Conservation (phyloP, 2,113 vertebrate species). For the Poeciliopsis prolifica region DNA sequence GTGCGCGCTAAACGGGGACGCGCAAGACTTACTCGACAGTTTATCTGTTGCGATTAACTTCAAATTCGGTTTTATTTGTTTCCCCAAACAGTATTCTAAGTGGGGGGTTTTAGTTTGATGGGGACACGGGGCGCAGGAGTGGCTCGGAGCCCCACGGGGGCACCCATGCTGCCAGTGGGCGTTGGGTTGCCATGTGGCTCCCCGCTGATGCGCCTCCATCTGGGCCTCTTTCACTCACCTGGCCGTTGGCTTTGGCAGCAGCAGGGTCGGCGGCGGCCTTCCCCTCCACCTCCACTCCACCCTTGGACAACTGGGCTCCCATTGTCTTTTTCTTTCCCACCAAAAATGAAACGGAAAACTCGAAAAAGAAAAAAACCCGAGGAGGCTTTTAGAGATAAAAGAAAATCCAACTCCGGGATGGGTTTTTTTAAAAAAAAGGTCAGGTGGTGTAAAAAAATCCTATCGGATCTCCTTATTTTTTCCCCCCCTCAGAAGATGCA, state of each 20-base stretch:
- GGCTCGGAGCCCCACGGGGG: neutral
- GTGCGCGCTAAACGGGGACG: slow-evolving; percentile 33
- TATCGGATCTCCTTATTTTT: slow-evolving; percentile 29
- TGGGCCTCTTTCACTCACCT: slow-evolving; percentile 77
- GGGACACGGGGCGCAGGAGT: neutral
- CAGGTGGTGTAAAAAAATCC: slow-evolving; percentile 54
- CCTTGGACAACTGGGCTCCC: slow-evolving; percentile 90
- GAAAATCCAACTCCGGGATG: slow-evolving; percentile 69
- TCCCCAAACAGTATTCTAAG: accelerated
- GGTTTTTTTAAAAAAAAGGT: slow-evolving; percentile 5
- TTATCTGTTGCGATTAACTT: neutral
- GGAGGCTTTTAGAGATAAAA: slow-evolving; percentile 48
- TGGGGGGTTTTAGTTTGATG: neutral
- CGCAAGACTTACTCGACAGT: slow-evolving; percentile 21
- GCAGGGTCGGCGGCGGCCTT: slow-evolving; percentile 74
- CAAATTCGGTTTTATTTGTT: neutral
- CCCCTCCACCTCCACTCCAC: slow-evolving; percentile 83
- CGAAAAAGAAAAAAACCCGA: slow-evolving; percentile 59
- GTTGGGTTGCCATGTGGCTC: slow-evolving; percentile 68
- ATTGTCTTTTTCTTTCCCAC: slow-evolving; percentile 68
- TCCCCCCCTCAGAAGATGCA: slow-evolving; percentile 16
- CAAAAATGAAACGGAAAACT: slow-evolving; percentile 56
- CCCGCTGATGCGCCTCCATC: slow-evolving; percentile 8
- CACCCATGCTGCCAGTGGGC: slow-evolving; percentile 57
- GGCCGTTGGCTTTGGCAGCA: slow-evolving; percentile 88